Base-by-base conservation (phyloP, 92 coral and sea anemone genomes). In the Bergia puertoricense region DNA sequence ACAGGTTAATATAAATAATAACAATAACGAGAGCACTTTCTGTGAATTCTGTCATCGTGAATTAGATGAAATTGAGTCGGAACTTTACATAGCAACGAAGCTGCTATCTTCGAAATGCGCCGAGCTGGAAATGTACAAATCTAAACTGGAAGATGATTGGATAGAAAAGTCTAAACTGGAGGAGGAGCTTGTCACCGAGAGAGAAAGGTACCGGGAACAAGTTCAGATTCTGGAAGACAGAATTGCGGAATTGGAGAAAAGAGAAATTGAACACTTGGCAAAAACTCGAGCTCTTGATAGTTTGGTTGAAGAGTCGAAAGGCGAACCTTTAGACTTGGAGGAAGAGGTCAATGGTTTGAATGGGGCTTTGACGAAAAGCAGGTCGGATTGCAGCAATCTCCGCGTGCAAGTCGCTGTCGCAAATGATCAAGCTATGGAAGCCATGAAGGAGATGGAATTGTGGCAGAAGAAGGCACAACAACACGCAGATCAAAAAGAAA, bases 391-490 rank as follows among this genome's bases (percentile, higher is more conserved):
- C 79, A 73, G 62, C 57, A 93, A 81, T 77, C 90, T 91, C 5
- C 92, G 92, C 23, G 84, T 51, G 77, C 92, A 91, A 41, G 90
- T 90, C 77, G 86, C 81, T 48, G 62, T 41, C 20, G 88, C 94
- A 51, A 90, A 91, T 67, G 91, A 92, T 89, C 92, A 85, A 59
- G 91, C 92, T 15, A 69, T 88, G 65, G 96, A 93, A 56, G 91
- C 90, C 4, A 80, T 80, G 69, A 88, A 74, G 72, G 98, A 96
- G 51, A 66, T 93, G 81, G 94, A 82, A 41, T 48, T 92, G 88
- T 94, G 94, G 91, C 90, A 92, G 88, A 79, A 89, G 81, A 96
- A 90, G 89, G 92, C 91, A 0, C 92, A 94, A 89, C 92, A 90
- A 37, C 89, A 85, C 83, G 99, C 89, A 59, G 88, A 77, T 15